These are phyloP conservation scores for Salvelinus alpinus DNA, from an alignment of 2,113 vertebrate species.

Conservation along the genomic window DNA sequence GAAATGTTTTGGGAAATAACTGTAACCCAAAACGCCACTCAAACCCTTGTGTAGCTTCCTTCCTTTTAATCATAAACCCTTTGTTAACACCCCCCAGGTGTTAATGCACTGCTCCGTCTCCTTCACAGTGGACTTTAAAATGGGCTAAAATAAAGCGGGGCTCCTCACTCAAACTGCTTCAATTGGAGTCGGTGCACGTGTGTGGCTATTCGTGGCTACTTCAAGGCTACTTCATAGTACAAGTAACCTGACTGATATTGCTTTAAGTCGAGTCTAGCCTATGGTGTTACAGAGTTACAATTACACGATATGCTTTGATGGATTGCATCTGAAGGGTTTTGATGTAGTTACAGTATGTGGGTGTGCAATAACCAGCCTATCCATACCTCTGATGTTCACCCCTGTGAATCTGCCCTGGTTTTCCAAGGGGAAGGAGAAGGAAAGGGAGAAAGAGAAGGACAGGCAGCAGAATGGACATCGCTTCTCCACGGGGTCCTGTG, in stretches of 20 bases:
- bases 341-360: background rate
- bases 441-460: constrained; percentile 78
- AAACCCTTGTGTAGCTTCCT: constrained; percentile 26
- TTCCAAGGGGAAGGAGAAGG: constrained; percentile 88
- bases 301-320: too few relatives aligned
- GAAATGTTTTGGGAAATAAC: constrained; percentile 48
- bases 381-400: constrained; percentile 12
- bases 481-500: constrained; percentile 79
- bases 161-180: background rate
- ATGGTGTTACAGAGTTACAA: too few relatives aligned
- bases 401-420: constrained; percentile 47
- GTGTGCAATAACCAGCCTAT: background rate
- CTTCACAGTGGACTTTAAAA: background rate
- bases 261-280: background rate
- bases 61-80: constrained; percentile 66
- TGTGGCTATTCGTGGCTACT: too few relatives aligned
- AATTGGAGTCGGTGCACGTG: background rate
- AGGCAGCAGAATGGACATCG: constrained; percentile 78
- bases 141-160: background rate
- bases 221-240: background rate
- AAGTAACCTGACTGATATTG: background rate
- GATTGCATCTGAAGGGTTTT: too few relatives aligned
- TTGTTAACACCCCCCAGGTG: constrained; percentile 10
- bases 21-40: constrained; percentile 46
- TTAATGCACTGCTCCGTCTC: constrained; percentile 1